Percentiles rank a stretch among this genome's conserved stretches.
Evolutionary conservation across 2,797 vertebrate species (phyloP).

Genomic region (Decapterus maruadsi): DNA sequence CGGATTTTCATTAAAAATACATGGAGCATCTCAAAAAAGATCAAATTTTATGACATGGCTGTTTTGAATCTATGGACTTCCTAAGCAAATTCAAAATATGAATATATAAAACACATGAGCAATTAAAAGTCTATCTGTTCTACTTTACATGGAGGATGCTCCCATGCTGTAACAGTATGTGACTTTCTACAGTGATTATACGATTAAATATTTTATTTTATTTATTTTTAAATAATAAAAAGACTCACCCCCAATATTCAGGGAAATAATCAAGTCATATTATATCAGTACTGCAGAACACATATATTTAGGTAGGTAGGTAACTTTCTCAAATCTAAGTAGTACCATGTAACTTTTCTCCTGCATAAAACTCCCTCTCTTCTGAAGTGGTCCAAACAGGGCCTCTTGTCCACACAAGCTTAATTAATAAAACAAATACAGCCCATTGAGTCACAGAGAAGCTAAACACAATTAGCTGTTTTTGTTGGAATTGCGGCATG

Average conservation of each 20-base stretch:
- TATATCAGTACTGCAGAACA: background rate
- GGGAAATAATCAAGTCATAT: background rate
- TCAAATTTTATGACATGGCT: slow-evolving; percentile 7
- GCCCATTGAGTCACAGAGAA: slow-evolving; percentile 58
- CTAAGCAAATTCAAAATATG: slow-evolving; percentile 12
- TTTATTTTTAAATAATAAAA: background rate
- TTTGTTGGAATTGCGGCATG: slow-evolving; percentile 70
- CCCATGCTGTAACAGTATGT: background rate
- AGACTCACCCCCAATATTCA: too few species aligned
- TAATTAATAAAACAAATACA: slow-evolving; percentile 81
- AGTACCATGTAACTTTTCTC: slow-evolving; percentile 11
- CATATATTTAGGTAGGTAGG: background rate
- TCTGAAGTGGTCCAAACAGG: slow-evolving; percentile 42
- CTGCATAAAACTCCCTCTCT: slow-evolving; percentile 14
- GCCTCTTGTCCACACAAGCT: slow-evolving; percentile 55
- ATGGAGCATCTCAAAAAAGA: background rate
- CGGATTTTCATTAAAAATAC: slow-evolving; percentile 15
- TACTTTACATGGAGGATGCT: slow-evolving; percentile 4
- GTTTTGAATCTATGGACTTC: slow-evolving; percentile 3
- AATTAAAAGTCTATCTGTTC: slow-evolving; percentile 1
- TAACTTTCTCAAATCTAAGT: slow-evolving; percentile 13
- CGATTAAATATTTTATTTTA: background rate
- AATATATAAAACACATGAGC: slow-evolving; percentile 4
- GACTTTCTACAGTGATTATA: background rate
- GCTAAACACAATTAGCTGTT: slow-evolving; percentile 79